These are phyloP conservation scores for Diarsia rubi DNA, from an alignment of 2,888 invertebrate species.

Conservation along the genomic window DNA sequence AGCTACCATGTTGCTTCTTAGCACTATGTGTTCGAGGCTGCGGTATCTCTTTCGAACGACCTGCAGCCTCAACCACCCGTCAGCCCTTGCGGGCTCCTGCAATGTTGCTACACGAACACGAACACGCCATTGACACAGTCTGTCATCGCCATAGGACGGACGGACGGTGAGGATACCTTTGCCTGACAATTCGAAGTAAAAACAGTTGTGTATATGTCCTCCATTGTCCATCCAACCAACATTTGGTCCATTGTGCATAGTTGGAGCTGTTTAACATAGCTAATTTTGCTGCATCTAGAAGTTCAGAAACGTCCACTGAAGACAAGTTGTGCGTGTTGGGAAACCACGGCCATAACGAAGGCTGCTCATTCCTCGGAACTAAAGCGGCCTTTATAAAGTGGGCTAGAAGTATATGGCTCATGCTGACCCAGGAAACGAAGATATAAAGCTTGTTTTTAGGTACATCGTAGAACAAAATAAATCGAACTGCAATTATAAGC, in stretches of 20 bases:
- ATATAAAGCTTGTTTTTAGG: background rate
- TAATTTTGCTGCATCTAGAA: background rate
- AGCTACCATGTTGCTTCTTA: too few species aligned
- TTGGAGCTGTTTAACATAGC: background rate
- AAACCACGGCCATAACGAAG: background rate
- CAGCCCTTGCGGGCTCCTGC: too few species aligned
- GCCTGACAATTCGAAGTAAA: background rate
- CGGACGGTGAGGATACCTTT: too few species aligned
- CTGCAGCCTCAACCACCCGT: too few species aligned
- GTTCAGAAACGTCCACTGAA: background rate
- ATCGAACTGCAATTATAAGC: background rate
- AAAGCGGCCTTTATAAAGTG: background rate
- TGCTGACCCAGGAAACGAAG: background rate
- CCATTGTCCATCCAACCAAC: background rate
- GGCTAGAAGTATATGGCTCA: background rate
- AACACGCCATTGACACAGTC: too few species aligned
- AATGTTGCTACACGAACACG: too few species aligned
- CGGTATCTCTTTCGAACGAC: too few species aligned
- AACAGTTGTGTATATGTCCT: background rate
- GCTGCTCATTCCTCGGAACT: background rate
- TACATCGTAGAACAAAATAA: background rate
- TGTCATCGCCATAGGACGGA: too few species aligned
- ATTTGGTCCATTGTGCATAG: background rate
- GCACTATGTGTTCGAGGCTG: too few species aligned
- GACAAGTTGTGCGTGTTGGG: background rate